Conservation (phyloP, 2,888 invertebrate genomes). For the Hyposoter dolosus region DNA sequence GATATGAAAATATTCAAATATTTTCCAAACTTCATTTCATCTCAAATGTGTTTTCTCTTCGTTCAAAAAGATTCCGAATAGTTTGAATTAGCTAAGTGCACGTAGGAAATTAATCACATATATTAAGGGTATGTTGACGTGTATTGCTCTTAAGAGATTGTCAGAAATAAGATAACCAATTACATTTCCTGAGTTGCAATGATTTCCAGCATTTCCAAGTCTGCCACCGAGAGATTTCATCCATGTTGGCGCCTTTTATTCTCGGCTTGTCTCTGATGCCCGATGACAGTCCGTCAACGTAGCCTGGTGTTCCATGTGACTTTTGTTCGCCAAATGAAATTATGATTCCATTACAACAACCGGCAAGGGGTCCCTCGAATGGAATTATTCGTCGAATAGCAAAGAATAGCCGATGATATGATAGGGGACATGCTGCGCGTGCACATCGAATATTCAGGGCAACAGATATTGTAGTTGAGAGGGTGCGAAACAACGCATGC, state of each 20-base stretch:
- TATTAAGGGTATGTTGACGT: background rate
- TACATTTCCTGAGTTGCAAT: conserved; percentile 1
- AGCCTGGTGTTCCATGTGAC: conserved; percentile 50
- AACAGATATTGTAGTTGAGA: conserved; percentile 48
- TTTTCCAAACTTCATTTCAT: background rate
- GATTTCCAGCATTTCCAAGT: conserved; percentile 18
- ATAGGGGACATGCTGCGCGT: conserved; percentile 70
- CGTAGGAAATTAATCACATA: background rate
- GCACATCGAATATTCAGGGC: conserved; percentile 34
- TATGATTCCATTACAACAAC: conserved; percentile 75
- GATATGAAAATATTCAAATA: background rate
- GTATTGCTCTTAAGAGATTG: background rate
- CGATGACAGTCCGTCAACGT: conserved; percentile 40
- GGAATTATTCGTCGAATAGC: conserved; percentile 73
- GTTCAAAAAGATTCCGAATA: background rate
- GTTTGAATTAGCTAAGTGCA: background rate
- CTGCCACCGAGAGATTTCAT: conserved; percentile 26
- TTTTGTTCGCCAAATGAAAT: conserved; percentile 73
- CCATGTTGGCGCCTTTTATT: conserved; percentile 31
- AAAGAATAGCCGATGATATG: conserved; percentile 68
- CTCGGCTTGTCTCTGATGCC: conserved; percentile 35
- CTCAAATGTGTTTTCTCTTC: background rate
- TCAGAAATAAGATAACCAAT: background rate
- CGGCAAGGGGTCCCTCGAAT: conserved; percentile 69
- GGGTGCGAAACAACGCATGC: conserved; percentile 66